These are phyloP conservation scores for Tinamus major DNA, from an alignment of 2,797 vertebrate genomes.

Conservation along the genomic window DNA sequence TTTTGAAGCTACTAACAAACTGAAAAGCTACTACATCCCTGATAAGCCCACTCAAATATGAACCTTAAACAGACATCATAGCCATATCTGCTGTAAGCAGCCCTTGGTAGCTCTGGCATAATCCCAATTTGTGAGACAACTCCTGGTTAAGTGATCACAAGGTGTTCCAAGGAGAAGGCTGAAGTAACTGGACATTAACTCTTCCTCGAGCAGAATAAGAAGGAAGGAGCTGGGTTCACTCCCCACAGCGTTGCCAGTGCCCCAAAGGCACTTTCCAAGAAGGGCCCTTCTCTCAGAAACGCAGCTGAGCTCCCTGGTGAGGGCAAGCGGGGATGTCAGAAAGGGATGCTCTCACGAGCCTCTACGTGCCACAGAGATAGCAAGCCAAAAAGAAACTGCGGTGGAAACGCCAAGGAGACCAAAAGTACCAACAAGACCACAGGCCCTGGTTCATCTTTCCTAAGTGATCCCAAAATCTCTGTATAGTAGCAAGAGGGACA, in stretches of 20 bases:
- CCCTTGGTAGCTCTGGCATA: background rate
- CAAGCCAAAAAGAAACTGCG: rapidly evolving
- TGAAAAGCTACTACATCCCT: constrained; percentile 8
- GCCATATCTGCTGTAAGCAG: background rate
- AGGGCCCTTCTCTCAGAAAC: background rate
- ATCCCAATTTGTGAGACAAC: background rate
- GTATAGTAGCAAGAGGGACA: background rate
- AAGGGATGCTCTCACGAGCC: background rate
- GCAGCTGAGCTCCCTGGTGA: background rate
- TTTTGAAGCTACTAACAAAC: background rate
- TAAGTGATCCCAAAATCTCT: background rate
- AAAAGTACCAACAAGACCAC: background rate
- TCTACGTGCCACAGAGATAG: background rate
- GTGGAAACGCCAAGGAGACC: background rate
- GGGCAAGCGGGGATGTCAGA: background rate
- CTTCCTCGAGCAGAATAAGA: background rate
- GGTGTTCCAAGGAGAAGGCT: background rate
- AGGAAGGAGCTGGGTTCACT: background rate
- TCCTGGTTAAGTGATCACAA: background rate
- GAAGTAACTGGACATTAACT: background rate
- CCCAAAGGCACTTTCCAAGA: background rate
- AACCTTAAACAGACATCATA: constrained; percentile 18
- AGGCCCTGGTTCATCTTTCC: background rate
- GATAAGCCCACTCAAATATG: background rate
- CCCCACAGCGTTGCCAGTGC: background rate